phyloP scores from a whole-genome alignment of 1,140 invertebrate species.

The Camponotus vicinus region DNA sequence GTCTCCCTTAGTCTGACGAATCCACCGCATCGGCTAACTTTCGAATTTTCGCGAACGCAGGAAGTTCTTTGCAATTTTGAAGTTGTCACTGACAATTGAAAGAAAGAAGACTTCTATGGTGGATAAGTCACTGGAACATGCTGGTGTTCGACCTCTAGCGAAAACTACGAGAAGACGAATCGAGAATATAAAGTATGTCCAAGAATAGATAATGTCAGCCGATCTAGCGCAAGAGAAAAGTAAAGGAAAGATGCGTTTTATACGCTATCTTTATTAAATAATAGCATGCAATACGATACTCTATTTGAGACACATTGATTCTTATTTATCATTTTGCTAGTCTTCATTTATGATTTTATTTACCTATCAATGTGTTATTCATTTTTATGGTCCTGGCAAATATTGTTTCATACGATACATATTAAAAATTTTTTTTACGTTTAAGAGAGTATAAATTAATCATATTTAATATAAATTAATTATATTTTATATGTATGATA shows the following conservation, averaged over 20 bases:
- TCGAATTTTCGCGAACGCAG: conserved; percentile 52
- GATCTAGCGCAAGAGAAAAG: neutral
- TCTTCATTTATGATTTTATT: neutral
- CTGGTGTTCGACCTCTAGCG: conserved; percentile 10
- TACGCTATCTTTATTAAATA: neutral
- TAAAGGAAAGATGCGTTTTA: neutral
- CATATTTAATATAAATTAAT: neutral
- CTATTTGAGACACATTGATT: neutral
- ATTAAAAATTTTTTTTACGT: neutral
- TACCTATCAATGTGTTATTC: neutral
- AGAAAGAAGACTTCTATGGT: conserved; percentile 40
- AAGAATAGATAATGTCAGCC: conserved; percentile 48
- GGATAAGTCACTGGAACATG: conserved; percentile 48
- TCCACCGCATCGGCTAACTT: conserved; percentile 52
- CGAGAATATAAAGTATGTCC: conserved; percentile 40
- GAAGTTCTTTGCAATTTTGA: conserved; percentile 61
- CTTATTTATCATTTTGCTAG: neutral
- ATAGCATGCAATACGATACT: neutral
- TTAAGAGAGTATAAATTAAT: neutral
- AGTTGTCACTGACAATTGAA: conserved; percentile 56
- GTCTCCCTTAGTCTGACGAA: conserved; percentile 13
- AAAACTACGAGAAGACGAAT: conserved; percentile 37
- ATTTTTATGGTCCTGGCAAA: neutral
- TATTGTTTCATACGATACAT: neutral
- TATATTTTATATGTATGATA: conserved; percentile 9